Base-by-base conservation (phyloP, 2,888 invertebrate species). In the Macroteleia sp. region DNA sequence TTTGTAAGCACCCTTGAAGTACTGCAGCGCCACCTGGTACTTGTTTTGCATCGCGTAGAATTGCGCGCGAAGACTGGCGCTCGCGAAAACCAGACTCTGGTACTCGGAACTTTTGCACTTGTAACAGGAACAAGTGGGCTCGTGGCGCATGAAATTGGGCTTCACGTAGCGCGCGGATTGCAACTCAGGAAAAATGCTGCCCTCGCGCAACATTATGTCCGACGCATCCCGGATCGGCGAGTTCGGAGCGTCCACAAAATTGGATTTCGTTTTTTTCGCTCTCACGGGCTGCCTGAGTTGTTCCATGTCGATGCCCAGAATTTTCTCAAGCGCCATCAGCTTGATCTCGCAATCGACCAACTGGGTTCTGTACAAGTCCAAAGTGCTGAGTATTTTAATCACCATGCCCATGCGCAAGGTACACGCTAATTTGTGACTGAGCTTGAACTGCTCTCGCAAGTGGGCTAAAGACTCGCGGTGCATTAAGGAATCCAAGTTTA, bases 341-440 rank as follows among this genome's bases (percentile, higher is more conserved):
- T 88, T 88, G 1, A 88, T 84, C 36, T 90, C 90, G 52, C 90
- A 90, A 25, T 89, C 86, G 2, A 85, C 83, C 10, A 88, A 10
- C 14, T 86, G 80, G 0, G 74, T 78, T 3, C 88, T 85, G 0
- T 87, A 83, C 0, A 91, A 59, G 62, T 90, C 90, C 5, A 91
- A 83, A 28, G 86, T 86, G 50, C 89, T 88, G 0, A 89, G 46
- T 16, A 82, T 84, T 64, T 91, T 91, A 5, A 91, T 61, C 16
- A 86, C 78, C 30, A 87, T 87, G 0, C 87, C 90, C 2, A 87
- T 82, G 12, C 89, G 83, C n/a, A 88, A 42, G 0, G 86, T 83
- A 1, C 86, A 82, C 0, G 86, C 86, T 4, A 88, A 73, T 6
- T 81, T 76, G 74, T 91, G 91, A 0, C 88, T 84, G 0, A 81